phyloP scores from a whole-genome alignment of 37 sponge, comb jelly and placozoan species.

The Crambe crambe region DNA sequence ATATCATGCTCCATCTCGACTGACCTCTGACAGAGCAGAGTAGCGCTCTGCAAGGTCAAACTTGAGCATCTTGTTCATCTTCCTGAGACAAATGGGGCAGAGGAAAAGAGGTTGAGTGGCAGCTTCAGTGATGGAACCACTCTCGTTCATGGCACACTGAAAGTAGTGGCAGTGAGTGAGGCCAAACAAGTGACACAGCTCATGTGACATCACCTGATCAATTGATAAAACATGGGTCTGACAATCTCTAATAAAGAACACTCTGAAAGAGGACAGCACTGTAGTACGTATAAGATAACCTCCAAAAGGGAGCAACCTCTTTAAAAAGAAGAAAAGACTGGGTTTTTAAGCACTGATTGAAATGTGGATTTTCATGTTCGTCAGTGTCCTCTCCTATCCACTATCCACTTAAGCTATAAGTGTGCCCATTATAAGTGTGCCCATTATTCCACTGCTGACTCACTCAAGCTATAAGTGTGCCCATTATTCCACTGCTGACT shows the following conservation, averaged over 20 bases:
- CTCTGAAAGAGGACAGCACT: no score
- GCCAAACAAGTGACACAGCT: conserved; percentile 89
- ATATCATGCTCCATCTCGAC: conserved; percentile 65
- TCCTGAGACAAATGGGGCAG: conserved; percentile 90
- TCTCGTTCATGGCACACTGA: conserved; percentile 92
- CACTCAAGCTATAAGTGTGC: no score
- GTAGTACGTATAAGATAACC: no score
- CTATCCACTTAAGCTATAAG: no score
- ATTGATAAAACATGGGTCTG: not conserved
- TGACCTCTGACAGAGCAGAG: not conserved
- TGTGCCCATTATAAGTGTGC: no score
- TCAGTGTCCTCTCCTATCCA: not conserved
- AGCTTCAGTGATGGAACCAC: conserved; percentile 70
- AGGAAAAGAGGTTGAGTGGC: conserved; percentile 80
- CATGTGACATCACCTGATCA: conserved; percentile 85
- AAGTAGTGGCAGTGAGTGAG: conserved; percentile 88
- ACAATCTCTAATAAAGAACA: not conserved
- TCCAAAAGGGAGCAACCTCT: no score
- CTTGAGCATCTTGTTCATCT: conserved; percentile 73
- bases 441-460: no score
- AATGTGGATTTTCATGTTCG: not conserved
- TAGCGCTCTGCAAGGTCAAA: conserved; percentile 70
- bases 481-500: no score
- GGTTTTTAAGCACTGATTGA: no score
- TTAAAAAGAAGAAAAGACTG: not conserved